phyloP scores from a whole-genome alignment of 2,113 vertebrate species.

The Clarias magur region DNA sequence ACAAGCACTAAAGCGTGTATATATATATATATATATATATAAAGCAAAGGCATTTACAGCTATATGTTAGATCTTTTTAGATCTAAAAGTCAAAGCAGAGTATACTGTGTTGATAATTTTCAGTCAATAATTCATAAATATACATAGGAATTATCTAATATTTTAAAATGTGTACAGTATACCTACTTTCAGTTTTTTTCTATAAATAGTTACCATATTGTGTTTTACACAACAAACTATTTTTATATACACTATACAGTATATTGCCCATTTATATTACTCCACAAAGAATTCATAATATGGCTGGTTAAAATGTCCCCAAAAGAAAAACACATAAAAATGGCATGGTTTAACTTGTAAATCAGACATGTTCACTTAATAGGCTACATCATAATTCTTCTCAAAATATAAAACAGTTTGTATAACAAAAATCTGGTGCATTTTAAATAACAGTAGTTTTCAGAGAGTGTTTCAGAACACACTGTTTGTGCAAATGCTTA shows the following conservation, averaged over 20 bases:
- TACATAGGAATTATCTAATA: neutral
- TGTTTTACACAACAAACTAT: conserved; percentile 16
- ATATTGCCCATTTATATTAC: neutral
- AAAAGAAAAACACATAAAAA: neutral
- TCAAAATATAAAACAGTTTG: neutral
- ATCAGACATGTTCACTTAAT: neutral
- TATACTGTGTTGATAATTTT: neutral
- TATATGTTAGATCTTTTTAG: neutral
- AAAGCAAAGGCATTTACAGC: neutral
- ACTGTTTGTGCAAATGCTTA: neutral
- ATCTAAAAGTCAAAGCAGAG: neutral
- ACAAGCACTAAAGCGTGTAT: neutral
- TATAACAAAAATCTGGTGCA: neutral
- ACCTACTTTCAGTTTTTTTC: neutral
- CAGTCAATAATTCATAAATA: neutral
- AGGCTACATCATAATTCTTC: neutral
- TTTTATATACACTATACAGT: neutral
- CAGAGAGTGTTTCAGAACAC: neutral
- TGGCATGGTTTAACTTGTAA: neutral
- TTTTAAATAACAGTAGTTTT: neutral
- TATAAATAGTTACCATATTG: neutral
- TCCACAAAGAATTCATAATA: neutral
- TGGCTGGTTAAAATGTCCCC: neutral
- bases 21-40: neutral
- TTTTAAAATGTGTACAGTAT: neutral